These are phyloP conservation scores for Patella pellucida DNA, from an alignment of 2,888 invertebrate genomes.

Conservation along the genomic window DNA sequence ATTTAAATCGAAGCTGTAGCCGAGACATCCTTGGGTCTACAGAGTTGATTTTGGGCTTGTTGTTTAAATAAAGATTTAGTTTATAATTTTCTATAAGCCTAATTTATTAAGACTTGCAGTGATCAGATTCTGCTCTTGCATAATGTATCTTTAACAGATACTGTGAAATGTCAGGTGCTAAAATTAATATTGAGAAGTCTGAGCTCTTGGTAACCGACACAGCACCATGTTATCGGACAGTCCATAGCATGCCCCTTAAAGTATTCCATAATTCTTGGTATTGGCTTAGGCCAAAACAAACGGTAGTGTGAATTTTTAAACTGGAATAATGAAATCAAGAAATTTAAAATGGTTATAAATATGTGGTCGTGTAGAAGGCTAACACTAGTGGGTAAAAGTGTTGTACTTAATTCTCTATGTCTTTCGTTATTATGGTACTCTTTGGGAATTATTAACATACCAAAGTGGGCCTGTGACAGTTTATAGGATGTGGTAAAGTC, in stretches of 20 bases:
- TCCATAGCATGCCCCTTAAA: too few relatives aligned
- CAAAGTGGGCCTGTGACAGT: background rate
- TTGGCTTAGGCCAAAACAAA: background rate
- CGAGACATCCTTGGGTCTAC: too few relatives aligned
- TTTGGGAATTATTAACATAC: background rate
- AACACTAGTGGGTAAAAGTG: background rate
- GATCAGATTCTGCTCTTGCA: too few relatives aligned
- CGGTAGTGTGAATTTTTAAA: too few relatives aligned
- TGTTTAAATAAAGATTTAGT: background rate
- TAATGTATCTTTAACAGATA: too few relatives aligned
- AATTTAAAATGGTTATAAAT: too few relatives aligned
- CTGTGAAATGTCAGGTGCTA: background rate
- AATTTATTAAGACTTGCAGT: too few relatives aligned
- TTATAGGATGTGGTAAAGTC: background rate
- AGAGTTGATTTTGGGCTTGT: too few relatives aligned
- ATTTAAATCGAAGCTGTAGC: too few relatives aligned
- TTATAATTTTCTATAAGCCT: too few relatives aligned
- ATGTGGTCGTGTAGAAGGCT: background rate
- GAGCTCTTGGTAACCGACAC: background rate
- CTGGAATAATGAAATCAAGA: background rate
- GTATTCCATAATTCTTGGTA: background rate
- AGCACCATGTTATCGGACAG: too few relatives aligned
- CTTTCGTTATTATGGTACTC: background rate
- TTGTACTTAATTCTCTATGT: background rate
- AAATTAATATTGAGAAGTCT: slow-evolving; percentile 3